Evolutionary conservation across 2,113 vertebrate genomes (phyloP).

Genomic region (Mustela nigripes): DNA sequence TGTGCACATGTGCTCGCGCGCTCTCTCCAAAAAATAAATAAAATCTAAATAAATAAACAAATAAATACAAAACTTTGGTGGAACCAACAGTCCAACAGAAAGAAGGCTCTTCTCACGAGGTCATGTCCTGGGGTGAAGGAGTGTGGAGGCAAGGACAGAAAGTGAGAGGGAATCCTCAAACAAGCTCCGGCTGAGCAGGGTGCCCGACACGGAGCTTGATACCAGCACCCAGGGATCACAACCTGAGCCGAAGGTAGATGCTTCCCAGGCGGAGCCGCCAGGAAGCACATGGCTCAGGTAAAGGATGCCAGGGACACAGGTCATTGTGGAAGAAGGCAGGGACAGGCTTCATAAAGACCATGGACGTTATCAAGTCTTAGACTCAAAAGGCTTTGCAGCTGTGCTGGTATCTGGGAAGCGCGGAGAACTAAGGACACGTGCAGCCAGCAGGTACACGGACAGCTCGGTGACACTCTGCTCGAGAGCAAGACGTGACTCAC

Average conservation of each 20-base stretch:
- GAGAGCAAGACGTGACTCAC: neutral
- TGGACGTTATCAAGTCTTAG: neutral
- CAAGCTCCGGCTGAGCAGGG: neutral
- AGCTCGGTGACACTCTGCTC: neutral
- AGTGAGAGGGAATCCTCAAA: neutral
- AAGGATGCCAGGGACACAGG: neutral
- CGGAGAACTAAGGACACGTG: rapidly evolving
- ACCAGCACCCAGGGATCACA: neutral
- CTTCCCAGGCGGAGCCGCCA: neutral
- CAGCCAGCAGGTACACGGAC: neutral
- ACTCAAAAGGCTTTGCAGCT: neutral
- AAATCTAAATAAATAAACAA: neutral
- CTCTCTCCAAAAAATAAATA: neutral
- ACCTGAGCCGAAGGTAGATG: neutral
- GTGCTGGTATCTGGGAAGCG: neutral
- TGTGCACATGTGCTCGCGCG: neutral
- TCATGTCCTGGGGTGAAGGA: neutral
- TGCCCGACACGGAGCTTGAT: neutral
- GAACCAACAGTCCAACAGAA: neutral
- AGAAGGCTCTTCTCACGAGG: too few relatives aligned
- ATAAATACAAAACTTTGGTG: neutral
- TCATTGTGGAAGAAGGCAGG: neutral
- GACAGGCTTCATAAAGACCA: neutral
- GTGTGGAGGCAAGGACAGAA: neutral
- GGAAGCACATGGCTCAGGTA: neutral